phyloP scores from a whole-genome alignment of 2,797 vertebrate genomes.

The Ptychadena robeensis region DNA sequence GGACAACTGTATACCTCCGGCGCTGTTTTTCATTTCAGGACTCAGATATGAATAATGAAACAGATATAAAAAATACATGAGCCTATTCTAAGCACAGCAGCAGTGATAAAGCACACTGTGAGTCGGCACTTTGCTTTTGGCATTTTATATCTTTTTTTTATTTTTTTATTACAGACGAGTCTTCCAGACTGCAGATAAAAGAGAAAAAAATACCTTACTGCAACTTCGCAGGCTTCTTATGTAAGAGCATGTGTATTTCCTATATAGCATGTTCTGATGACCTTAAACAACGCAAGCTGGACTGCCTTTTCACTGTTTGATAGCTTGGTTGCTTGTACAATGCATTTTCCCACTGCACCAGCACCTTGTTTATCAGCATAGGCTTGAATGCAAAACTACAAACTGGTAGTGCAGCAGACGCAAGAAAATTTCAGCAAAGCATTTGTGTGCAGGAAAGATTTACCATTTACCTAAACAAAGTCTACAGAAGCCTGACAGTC shows the following conservation, averaged over 20 bases:
- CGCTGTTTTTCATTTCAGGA: constrained; percentile 1
- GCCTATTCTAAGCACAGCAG: neutral
- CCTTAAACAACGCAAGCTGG: too few relatives aligned
- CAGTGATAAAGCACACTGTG: neutral
- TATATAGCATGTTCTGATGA: too few relatives aligned
- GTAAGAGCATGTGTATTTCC: neutral
- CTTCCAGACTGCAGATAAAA: neutral
- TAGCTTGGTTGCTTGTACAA: too few relatives aligned
- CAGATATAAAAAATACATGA: constrained; percentile 30
- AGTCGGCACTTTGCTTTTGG: neutral
- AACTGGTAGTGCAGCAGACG: too few relatives aligned
- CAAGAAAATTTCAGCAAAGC: too few relatives aligned
- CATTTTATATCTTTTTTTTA: neutral
- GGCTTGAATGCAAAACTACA: too few relatives aligned
- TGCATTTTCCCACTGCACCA: too few relatives aligned
- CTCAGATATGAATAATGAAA: constrained; percentile 13
- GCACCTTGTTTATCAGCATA: too few relatives aligned
- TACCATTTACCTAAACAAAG: too few relatives aligned
- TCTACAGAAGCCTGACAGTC: too few relatives aligned
- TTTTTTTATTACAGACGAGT: neutral
- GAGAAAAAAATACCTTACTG: neutral
- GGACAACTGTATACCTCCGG: constrained; percentile 1
- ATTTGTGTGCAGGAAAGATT: too few relatives aligned
- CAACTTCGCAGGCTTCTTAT: neutral
- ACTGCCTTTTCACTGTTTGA: too few relatives aligned